Evolutionary conservation across 2,113 vertebrate species (phyloP).

Genomic region (Mus pahari): DNA sequence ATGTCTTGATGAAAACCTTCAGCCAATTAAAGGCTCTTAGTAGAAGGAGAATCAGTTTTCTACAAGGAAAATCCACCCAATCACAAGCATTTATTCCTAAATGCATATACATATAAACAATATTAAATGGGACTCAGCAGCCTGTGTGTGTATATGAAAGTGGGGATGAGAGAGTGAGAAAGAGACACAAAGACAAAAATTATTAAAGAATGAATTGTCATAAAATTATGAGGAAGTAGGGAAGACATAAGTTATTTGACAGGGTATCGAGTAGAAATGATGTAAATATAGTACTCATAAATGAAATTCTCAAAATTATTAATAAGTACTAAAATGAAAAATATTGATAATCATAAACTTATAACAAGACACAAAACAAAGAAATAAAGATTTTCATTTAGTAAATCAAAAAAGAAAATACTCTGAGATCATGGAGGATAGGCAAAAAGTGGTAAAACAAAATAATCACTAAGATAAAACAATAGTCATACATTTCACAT

Average conservation of each 20-base stretch:
- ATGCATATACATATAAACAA: not conserved
- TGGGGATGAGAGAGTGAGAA: not conserved
- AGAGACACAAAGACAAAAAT: not conserved
- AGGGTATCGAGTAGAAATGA: not conserved
- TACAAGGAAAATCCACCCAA: not conserved
- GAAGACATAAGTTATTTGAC: not conserved
- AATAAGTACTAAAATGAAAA: not conserved
- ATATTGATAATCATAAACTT: not conserved
- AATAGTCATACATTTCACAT: not conserved
- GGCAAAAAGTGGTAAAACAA: not conserved
- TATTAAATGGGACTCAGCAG: not conserved
- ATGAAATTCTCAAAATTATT: not conserved
- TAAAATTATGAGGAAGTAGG: not conserved
- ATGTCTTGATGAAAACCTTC: not conserved
- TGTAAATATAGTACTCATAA: not conserved
- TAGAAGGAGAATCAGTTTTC: not conserved
- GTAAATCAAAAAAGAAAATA: not conserved
- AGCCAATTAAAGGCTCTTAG: not conserved
- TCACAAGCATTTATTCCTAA: not conserved
- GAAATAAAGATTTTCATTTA: not conserved
- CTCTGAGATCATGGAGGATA: not conserved
- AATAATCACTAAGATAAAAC: not conserved
- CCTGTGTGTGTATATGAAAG: not conserved
- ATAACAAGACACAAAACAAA: not conserved
- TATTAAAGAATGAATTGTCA: not conserved